phyloP scores from a whole-genome alignment of 1,140 invertebrate genomes.

The Aphis craccivora region DNA sequence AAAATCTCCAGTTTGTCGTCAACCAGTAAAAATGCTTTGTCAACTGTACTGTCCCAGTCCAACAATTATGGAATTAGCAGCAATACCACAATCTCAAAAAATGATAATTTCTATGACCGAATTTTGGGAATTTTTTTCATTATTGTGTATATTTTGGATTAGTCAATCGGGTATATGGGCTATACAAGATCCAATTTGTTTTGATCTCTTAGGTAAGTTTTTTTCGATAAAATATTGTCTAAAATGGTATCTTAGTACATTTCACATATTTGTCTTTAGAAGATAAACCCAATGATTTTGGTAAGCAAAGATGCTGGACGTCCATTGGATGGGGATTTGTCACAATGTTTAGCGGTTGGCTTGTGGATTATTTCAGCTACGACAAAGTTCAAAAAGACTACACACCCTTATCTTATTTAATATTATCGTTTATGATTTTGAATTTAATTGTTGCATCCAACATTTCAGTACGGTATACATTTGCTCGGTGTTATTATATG shows the following conservation, averaged over 20 bases:
- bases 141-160: slow-evolving; percentile 33
- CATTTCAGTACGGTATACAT: slow-evolving; percentile 5
- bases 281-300: slow-evolving; percentile 74
- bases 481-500: background rate
- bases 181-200: slow-evolving; percentile 35
- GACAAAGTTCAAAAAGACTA: slow-evolving; percentile 75
- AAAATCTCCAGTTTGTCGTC: background rate
- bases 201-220: slow-evolving; percentile 49
- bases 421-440: slow-evolving; percentile 26
- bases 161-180: slow-evolving; percentile 31
- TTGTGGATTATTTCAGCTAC: slow-evolving; percentile 77
- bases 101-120: background rate
- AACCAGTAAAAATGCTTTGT: background rate
- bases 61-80: slow-evolving; percentile 1
- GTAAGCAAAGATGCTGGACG: slow-evolving; percentile 83
- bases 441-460: slow-evolving; percentile 11
- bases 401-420: slow-evolving; percentile 48
- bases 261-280: slow-evolving; percentile 63
- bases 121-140: slow-evolving; percentile 35
- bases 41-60: background rate
- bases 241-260: background rate
- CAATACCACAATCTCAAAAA: background rate
- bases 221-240: background rate
- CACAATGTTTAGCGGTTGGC: slow-evolving; percentile 75
- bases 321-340: slow-evolving; percentile 82